Evolutionary conservation across 2,113 vertebrate species (phyloP), one percentile per base, ranked within the genome.

Genomic region (Triplophysa siluroides): DNA sequence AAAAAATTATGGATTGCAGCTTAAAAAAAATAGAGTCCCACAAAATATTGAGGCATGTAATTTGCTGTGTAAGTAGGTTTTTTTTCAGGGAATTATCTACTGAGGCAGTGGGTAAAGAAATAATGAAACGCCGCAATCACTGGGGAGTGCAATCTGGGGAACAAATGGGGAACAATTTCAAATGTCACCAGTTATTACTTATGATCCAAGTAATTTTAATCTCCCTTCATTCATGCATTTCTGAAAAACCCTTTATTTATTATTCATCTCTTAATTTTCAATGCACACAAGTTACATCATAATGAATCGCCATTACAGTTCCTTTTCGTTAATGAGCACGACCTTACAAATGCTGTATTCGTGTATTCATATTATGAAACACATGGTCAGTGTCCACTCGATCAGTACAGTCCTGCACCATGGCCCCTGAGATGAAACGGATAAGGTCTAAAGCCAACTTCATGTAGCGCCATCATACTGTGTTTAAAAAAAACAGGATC

Each of bases 141-240:
- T n/a, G 50, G 18, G 19, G 68, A 38, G 18, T 56, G 26, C 26
- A 71, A 56, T 71, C 50, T 3, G 29, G 29, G 0, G 24, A 19
- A 10, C 29, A 19, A 7, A 54, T 54, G 5, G 9, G 10, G 47
- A 54, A 71, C 24, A 54, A 52, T 54, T 71, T 70, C 23, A 70
- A 29, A n/a, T 33, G 18, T 56, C 11, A 21, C 11, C 69, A 56
- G 54, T 56, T 13, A 56, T 38, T 72, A 56, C 69, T 14, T n/a
- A 38, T 72, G 26, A 71, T 70, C 26, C 50, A 14, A 71, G 26
- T 72, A 0, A 54, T 71, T 71, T 71, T 16, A 38, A 21, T 56
- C 8, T n/a, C 24, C 10, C 24, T 72, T 21, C 6, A 72, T 58
- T 58, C 21, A 33, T 72, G 18, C 18, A 38, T 72, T 56, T 58